Evolutionary conservation across 2,888 invertebrate species (phyloP), one percentile per base, ranked within the genome.

Genomic region (Hirtodrosophila histrioides): DNA sequence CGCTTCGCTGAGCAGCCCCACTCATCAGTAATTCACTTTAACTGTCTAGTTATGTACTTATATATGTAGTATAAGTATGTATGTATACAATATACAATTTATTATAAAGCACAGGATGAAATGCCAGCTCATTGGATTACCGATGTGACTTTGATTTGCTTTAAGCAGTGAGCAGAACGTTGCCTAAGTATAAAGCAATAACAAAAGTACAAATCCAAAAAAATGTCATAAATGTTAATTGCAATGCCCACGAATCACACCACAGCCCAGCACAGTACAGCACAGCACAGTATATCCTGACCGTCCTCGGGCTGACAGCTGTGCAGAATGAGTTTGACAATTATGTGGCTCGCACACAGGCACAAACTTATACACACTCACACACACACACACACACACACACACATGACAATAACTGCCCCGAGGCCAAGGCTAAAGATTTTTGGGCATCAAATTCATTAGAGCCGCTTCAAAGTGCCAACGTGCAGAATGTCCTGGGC

Each of bases 1-100:
- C 80, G 86, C 70, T 69, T 80, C 81, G 70, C 43, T 74, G 74
- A 51, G 33, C 75, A 53, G 53, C 65, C 61, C 43, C 61, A 46
- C 77, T 86, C 87, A 88, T 84, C 74, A 76, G 76, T 66, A 71
- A 88, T 88, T 85, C 88, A 88, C 88, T 85, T 88, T 81, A 78
- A 76, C 76, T 88, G 87, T 81, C 72, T 74, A 70, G 68, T 71
- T 41, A 50, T 48, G 4, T 36, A 40, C 45, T n/a, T 24, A 35
- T 31, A n/a, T 56, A 46, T 45, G 39, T 40, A 48, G 29, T 46
- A 46, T 48, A 23, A 8, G 9, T 29, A 40, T 12, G 23, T 40
- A 46, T 43, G 39, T 33, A 43, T 36, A 8, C 40, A 31, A 45
- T 31, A 62, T 67, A 62, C 58, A 68, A 84, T 83, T 75, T 88